These are phyloP conservation scores for Lagria hirta DNA, from an alignment of 2,888 invertebrate species.

Conservation along the genomic window DNA sequence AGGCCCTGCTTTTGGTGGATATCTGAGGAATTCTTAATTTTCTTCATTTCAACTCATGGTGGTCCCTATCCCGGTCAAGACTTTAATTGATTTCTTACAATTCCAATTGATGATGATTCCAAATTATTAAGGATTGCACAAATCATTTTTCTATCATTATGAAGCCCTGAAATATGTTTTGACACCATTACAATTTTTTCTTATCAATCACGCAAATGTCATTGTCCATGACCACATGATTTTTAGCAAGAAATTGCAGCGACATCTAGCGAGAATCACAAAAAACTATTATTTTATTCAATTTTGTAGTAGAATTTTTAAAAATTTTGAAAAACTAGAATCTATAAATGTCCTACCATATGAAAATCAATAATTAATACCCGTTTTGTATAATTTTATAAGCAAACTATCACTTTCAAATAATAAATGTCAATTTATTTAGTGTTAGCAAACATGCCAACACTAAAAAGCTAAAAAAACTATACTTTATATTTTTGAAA, in stretches of 20 bases:
- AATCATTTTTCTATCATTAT: conserved; percentile 52
- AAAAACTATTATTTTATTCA: background rate
- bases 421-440: no score
- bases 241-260: conserved; percentile 9
- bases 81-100: conserved; percentile 48
- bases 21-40: conserved; percentile 56
- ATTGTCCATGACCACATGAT: conserved; percentile 37
- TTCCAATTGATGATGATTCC: conserved; percentile 39
- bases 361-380: no score
- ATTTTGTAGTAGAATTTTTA: no score
- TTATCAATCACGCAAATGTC: conserved; percentile 43
- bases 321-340: no score
- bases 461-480: no score
- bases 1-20: conserved; percentile 59
- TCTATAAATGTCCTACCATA: no score
- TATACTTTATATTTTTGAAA: no score
- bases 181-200: conserved; percentile 54
- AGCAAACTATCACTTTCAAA: no score
- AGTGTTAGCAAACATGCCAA: no score
- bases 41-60: conserved; percentile 61
- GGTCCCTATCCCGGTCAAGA: conserved; percentile 54
- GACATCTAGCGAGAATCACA: conserved; percentile 4
- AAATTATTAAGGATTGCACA: conserved; percentile 41
- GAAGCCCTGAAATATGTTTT: conserved; percentile 49
- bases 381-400: no score